Conservation (phyloP, 1,140 invertebrate species). For the Melipona quadrifasciata region DNA sequence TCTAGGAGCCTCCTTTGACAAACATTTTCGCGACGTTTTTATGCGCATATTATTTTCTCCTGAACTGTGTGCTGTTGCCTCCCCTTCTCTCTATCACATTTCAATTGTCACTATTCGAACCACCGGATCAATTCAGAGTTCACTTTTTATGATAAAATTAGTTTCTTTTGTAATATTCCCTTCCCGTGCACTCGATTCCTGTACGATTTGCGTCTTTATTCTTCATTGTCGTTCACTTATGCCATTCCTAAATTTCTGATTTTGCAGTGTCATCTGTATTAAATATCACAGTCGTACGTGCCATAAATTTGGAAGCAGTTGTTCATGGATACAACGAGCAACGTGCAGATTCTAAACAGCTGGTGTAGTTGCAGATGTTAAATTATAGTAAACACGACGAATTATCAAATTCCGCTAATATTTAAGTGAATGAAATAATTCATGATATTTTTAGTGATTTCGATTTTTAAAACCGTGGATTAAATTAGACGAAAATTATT, state of each 20-base stretch:
- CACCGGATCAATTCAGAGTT: background rate
- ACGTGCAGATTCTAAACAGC: no score
- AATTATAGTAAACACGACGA: no score
- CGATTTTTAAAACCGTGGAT: background rate
- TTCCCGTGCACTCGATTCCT: background rate
- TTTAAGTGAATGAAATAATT: background rate
- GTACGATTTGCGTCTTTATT: background rate
- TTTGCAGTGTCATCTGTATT: background rate
- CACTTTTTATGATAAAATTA: background rate
- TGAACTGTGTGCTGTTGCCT: background rate
- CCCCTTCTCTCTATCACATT: background rate
- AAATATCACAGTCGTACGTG: background rate
- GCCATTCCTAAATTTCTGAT: background rate
- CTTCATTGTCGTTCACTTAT: conserved; percentile 1
- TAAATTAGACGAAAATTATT: background rate
- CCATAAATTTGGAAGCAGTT: background rate
- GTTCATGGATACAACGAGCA: background rate
- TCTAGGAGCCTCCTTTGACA: conserved; percentile 30
- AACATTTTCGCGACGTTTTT: conserved; percentile 1
- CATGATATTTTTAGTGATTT: background rate
- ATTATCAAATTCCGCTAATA: background rate
- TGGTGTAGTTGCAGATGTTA: background rate
- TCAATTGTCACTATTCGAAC: conserved; percentile 20
- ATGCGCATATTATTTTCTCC: conserved; percentile 19
- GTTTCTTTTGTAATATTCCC: background rate